A percentile compares a stretch with the other conserved stretches of the same genome.
Evolutionary conservation across 2,888 invertebrate species (phyloP).

Genomic region (Blastobasis lacticolella): DNA sequence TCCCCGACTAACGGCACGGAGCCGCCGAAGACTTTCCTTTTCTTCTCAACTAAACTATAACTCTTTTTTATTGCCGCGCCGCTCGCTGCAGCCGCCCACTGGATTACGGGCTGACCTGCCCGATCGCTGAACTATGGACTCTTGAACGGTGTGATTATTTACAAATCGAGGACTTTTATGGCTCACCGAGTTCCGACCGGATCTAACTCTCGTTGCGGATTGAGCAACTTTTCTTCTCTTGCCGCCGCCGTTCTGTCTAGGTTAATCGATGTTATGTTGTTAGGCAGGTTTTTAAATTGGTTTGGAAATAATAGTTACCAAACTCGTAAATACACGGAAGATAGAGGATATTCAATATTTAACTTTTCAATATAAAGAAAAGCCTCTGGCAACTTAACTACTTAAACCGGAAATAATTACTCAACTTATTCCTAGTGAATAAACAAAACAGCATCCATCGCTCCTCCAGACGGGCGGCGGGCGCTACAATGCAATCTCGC

Average conservation of each 20-base stretch:
- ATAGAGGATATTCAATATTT: too few species aligned
- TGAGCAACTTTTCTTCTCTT: too few species aligned
- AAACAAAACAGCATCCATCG: not conserved
- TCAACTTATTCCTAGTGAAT: not conserved
- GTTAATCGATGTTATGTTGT: too few species aligned
- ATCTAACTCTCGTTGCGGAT: too few species aligned
- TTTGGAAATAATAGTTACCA: too few species aligned
- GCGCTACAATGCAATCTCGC: not conserved
- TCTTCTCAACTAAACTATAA: conserved; percentile 63
- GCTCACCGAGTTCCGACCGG: too few species aligned
- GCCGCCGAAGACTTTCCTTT: conserved; percentile 58
- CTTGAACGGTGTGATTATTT: conserved; percentile 39
- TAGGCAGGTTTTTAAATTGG: too few species aligned
- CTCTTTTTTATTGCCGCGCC: conserved; percentile 72
- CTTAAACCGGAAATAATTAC: too few species aligned
- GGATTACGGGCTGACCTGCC: conserved; percentile 59
- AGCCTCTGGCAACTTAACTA: too few species aligned
- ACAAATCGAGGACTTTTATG: conserved; percentile 23
- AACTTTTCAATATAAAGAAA: too few species aligned
- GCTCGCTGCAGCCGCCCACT: conserved; percentile 47
- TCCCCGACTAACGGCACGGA: conserved; percentile 62
- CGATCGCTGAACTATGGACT: conserved; percentile 46
- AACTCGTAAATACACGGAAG: too few species aligned
- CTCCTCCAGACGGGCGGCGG: not conserved
- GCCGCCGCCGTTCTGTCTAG: too few species aligned